Base-by-base conservation (phyloP, 2,113 vertebrate genomes). In the Thoracochromis brauschi region DNA sequence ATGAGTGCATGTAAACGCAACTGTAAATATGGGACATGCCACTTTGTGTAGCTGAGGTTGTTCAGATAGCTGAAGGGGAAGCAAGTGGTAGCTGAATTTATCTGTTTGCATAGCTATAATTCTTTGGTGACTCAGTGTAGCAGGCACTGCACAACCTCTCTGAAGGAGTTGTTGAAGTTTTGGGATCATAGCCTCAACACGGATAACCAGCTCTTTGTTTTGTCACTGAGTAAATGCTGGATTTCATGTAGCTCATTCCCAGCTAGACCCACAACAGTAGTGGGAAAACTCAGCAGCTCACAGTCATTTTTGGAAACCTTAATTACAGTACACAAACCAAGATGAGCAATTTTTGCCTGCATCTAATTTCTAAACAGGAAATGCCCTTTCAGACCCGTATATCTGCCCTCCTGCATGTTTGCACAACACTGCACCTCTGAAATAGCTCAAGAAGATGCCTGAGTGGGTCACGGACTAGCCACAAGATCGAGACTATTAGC, bases 401-500 rank as follows among this genome's bases (percentile, higher is more conserved):
- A 11, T 29, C 63, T 58, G 14, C 45, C 51, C 26, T 45, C 38
- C 16, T 14, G 33, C 33, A 26, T 24, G 14, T 85, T 42, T 80
- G 31, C 83, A 79, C n/a, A 71, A 13, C 21, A 42, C 35, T 49
- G 42, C 26, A 51, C 9, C 51, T 53, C 60, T 71, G 14, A 82
- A 92, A 85, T 84, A 86, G 53, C 82, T 86, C 24, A 16, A 47
- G 49, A 55, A 58, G 33, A 83, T 82, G 6, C 80, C 65, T 5
- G 80, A 93, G 85, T 89, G 73, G 51, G 85, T 93, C 92, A 87
- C 5, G 71, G 60, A 80, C 54, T 47, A 49, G 47, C 58, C 45
- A 80, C 33, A 68, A 82, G 88, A 89, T 89, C 89, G 51, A 83
- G 82, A 24, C 17, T 31, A 84, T 93, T 91, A 94, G 80, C 53